These are phyloP conservation scores for Otolemur crassicaudatus DNA, from an alignment of 2,797 vertebrate species.

Conservation along the genomic window DNA sequence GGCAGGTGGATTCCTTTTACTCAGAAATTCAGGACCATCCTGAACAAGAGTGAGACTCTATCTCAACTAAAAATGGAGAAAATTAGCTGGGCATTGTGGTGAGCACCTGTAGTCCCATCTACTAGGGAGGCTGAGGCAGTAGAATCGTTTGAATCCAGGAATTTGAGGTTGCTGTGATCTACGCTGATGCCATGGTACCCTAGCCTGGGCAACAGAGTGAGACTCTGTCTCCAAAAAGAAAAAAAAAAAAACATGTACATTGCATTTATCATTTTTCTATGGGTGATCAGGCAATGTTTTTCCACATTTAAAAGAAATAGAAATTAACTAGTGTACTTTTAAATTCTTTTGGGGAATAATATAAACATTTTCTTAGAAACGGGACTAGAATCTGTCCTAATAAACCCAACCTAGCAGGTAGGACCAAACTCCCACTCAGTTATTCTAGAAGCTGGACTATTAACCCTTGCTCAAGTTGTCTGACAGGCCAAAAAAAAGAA, in stretches of 20 bases:
- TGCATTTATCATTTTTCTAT: not conserved
- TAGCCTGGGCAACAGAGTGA: too few relatives aligned
- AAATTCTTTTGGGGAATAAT: not conserved
- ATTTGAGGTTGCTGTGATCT: too few relatives aligned
- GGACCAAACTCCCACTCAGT: not conserved
- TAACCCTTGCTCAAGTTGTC: not conserved
- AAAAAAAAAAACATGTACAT: not conserved
- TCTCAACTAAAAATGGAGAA: too few relatives aligned
- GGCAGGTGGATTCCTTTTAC: too few relatives aligned
- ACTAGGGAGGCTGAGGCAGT: too few relatives aligned
- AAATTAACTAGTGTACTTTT: not conserved
- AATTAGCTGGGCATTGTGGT: too few relatives aligned
- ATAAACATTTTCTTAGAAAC: conserved; percentile 9
- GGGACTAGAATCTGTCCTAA: not conserved
- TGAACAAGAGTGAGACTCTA: too few relatives aligned
- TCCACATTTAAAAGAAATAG: not conserved
- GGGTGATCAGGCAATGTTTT: not conserved
- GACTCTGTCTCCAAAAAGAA: too few relatives aligned
- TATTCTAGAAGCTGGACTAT: not conserved
- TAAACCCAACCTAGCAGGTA: not conserved
- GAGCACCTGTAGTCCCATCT: too few relatives aligned
- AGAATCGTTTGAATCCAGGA: too few relatives aligned
- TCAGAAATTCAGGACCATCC: too few relatives aligned
- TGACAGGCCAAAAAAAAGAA: not conserved
- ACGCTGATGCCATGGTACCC: too few relatives aligned